Evolutionary conservation across 2,113 vertebrate species (phyloP).

Genomic region (Bos javanicus): DNA sequence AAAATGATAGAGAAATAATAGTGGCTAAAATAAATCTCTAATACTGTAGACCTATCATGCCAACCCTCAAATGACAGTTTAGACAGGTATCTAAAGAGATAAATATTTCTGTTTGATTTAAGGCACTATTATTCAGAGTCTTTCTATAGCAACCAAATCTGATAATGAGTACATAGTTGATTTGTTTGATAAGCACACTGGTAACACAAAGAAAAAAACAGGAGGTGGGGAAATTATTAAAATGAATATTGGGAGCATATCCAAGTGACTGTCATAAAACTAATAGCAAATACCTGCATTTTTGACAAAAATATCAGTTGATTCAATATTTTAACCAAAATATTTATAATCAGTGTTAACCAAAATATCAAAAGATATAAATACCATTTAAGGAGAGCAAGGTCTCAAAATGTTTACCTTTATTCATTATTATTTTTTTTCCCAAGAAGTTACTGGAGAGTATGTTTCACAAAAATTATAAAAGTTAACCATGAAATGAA

Average conservation of each 20-base stretch:
- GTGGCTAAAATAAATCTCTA: background rate
- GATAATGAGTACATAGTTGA: background rate
- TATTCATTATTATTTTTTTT: background rate
- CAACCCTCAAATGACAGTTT: background rate
- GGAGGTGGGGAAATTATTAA: background rate
- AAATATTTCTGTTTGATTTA: background rate
- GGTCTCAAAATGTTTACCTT: background rate
- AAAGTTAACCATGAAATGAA: background rate
- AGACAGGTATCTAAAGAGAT: background rate
- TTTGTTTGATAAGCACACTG: background rate
- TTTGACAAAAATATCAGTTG: background rate
- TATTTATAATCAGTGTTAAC: background rate
- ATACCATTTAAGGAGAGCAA: background rate
- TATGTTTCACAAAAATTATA: background rate
- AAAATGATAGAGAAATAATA: background rate
- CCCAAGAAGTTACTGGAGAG: background rate
- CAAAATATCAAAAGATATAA: background rate
- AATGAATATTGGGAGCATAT: background rate
- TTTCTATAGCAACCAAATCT: background rate
- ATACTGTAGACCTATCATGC: fast-evolving
- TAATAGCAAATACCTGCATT: background rate
- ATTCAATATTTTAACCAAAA: background rate
- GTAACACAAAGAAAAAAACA: background rate
- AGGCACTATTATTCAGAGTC: background rate
- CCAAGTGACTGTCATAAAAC: background rate